Base-by-base conservation (phyloP, 2,797 vertebrate genomes). In the Sebastes oblongus region DNA sequence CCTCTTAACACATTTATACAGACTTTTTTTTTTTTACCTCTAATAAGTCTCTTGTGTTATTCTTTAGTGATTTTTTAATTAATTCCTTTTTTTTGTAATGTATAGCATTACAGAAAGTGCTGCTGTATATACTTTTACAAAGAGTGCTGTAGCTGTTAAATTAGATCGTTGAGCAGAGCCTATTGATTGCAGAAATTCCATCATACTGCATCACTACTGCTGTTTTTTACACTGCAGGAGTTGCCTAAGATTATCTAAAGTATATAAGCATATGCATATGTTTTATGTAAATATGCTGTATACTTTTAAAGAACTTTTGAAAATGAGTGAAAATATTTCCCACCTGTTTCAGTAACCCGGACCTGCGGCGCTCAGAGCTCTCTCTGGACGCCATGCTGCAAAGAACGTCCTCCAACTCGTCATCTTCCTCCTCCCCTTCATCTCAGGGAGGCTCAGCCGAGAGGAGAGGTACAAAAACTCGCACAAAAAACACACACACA, bases 361-460 rank as follows among this genome's bases (percentile, higher is more conserved):
- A 95, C 93, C 95, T 99, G 83, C 94, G 96, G 72, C 96, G 96
- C 90, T 96, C 97, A 0, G 98, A 99, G 88, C 95, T 97, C 25
- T 91, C 97, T 55, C 91, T 98, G 85, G 98, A 99, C 39, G 96
- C 96, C 75, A 95, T 97, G 9, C 90, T 99, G 86, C 97, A 98
- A 90, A 96, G 97, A 92, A 97, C 97, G 74, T 97, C 97, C 94
- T 98, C 97, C 5, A 97, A 97, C 91, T 98, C 97, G 25, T 98
- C 98, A 9, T 99, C 98, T 80, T 98, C 97, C 86, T 99, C 98
- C 86, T 98, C 97, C 20, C 98, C 98, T 77, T 98, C 97, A 74
- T 99, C 98, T 86, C 98, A 99, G 81, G 97, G 96, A 3, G 97
- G 97, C 25, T 98, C 98, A 4, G 91, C 96, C 81, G 91, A 95